Base-by-base conservation (phyloP, 2,797 vertebrate species). In the Lutjanus campechanus region DNA sequence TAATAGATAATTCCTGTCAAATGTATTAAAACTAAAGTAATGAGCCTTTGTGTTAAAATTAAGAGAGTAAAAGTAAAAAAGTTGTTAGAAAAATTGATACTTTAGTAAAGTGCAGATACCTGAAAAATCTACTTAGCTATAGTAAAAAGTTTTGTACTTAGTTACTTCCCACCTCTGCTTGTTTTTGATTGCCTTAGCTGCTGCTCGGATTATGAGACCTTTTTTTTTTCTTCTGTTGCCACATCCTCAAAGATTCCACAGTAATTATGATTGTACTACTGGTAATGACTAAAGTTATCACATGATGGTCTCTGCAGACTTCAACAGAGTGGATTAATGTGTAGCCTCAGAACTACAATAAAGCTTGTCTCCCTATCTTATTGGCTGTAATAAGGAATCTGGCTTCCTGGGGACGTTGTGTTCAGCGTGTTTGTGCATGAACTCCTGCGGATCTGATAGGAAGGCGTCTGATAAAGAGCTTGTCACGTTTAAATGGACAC, bases 271-370 rank as follows among this genome's bases (percentile, higher is more conserved):
- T 86, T 76, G 78, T 81, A 91, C 89, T 87, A 83, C 88, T 89
- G 90, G 86, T 93, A 93, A 93, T 92, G 87, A 93, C 92, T 89
- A 53, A 84, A 84, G 88, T 89, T 73, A 86, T 95, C 94, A 95
- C 92, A 94, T 95, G 94, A 95, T 82, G 63, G 65, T 41, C 83
- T 63, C 76, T 73, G 62, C 72, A 83, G 51, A 63, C 77, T 84
- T 69, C 65, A 82, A 62, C 64, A 11, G 81, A 81, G 71, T 87
- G 89, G 94, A 93, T 95, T 95, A 95, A 95, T 95, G 81, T 95
- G 92, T 95, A 95, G 93, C 93, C 54, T 70, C 65, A 59, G 60
- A 68, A 71, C 76, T 47, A 91, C 90, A 90, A 91, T 95, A 95
- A 95, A 95, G 86, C 69, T 66, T 16, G 72, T 44, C 53, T 41